Evolutionary conservation across 2,113 vertebrate genomes (phyloP), one percentile per base, ranked within the genome.

Genomic region (Heterocephalus glaber): DNA sequence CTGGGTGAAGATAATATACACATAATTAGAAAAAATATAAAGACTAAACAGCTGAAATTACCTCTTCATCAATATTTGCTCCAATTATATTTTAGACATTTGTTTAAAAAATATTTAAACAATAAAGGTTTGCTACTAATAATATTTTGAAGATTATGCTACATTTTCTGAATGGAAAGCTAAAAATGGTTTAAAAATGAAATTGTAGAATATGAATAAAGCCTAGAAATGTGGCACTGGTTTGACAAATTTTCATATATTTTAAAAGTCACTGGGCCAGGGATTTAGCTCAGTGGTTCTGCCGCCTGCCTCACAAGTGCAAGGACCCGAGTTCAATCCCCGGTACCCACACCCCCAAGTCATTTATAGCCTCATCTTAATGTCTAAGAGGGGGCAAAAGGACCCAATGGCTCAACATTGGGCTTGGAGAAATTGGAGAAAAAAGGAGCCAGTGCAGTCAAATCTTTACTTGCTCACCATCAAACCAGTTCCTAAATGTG

Each of bases 191-290:
- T 68, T 30, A 47, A 92, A 85, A 49, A 63, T 16, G n/a, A 24
- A 70, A 91, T 49, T 84, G 9, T n/a, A 85, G 52, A 66, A 35
- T 61, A 61, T 41, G 28, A n/a, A 92, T 83, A 84, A 84, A 61
- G 17, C 22, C 41, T 92, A 7, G n/a, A 86, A 83, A n/a, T 87
- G 33, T 41, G 26, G 72, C 35, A 85, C 3, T 68, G 10, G 41
- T 38, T 63, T 90, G 52, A 93, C 77, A 93, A 83, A 68, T 90
- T 93, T 35, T 93, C n/a, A 94, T 33, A 35, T 84, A 88, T n/a
- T n/a, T 83, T 77, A 35, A 83, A 95, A 83, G 87, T n/a, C n/a
- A n/a, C n/a, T n/a, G n/a, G n/a, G n/a, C n/a, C n/a, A n/a, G n/a
- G n/a, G n/a, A n/a, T n/a, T n/a, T n/a, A n/a, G n/a, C n/a, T n/a